Percentiles rank a stretch among this genome's conserved stretches.
phyloP scores from a whole-genome alignment of 2,797 vertebrate species.

The Mionectes olivaceus region DNA sequence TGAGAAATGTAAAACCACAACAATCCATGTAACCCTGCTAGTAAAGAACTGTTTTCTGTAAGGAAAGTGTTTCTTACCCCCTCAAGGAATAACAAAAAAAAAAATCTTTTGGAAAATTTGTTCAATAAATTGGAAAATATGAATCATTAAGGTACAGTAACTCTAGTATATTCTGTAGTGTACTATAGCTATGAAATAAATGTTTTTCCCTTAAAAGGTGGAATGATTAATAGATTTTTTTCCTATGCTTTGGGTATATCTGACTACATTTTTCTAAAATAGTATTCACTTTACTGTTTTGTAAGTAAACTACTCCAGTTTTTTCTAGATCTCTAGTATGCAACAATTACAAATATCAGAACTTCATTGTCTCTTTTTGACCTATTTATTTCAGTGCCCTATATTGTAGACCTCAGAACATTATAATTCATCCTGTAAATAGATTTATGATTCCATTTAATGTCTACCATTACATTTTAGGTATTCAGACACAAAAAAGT shows the following conservation, averaged over 20 bases:
- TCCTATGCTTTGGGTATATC: background rate
- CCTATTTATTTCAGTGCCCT: background rate
- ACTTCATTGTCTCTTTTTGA: background rate
- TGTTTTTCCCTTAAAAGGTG: background rate
- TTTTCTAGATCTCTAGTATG: background rate
- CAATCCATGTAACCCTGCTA: background rate
- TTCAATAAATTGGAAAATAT: background rate
- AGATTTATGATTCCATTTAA: background rate
- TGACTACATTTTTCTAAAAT: background rate
- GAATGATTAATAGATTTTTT: background rate
- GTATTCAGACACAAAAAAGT: background rate
- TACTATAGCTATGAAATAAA: background rate
- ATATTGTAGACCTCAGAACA: background rate
- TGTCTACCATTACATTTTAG: background rate
- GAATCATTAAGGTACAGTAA: background rate
- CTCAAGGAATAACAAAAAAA: background rate
- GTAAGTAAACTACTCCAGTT: background rate
- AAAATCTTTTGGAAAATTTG: accelerated
- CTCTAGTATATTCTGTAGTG: background rate
- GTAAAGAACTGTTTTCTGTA: background rate
- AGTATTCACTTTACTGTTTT: background rate
- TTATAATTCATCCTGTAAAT: background rate
- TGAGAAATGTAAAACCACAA: background rate
- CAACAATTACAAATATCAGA: background rate
- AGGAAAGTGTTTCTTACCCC: background rate